Base-by-base conservation (phyloP, 1,140 invertebrate genomes). In the Pygmarrhopalites habei region DNA sequence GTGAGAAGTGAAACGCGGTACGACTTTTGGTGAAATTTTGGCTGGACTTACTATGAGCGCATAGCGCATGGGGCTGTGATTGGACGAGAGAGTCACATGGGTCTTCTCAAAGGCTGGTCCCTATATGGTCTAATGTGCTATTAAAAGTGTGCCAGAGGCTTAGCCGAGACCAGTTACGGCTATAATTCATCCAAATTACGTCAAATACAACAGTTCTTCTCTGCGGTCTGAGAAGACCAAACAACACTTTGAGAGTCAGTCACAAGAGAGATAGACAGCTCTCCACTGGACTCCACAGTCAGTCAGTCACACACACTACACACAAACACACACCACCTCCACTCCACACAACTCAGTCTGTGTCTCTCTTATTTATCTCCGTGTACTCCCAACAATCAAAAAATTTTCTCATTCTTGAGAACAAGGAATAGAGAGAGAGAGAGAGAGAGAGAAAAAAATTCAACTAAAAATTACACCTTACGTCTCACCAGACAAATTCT, bases 131-230 rank as follows among this genome's bases (percentile, higher is more conserved):
- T 60, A 74, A 75, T 75, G 72, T 72, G 73, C 73, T 75, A 75
- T 74, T 76, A 76, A 75, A 76, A 75, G 73, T 74, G 74, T 74
- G 73, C 72, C 72, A 71, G 71, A 72, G 72, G 72, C 71, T 72
- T 70, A 64, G 62, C 49, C 46, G 44, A 62, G 61, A 67, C 57
- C 66, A 64, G 66, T 62, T 69, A 70, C 66, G 64, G 70, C 71
- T 73, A 75, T 74, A 74, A 76, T 75, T 75, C 72, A 74, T 75
- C 71, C 71, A 75, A 74, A 73, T 75, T 72, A 70, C 70, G 66
- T 74, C 71, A 73, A 72, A 62, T 64, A 63, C 62, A 60, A 61
- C 58, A 58, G 62, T 68, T 68, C 66, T 62, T 61, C 55, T 65
- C 66, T 66, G 68, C 49, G 66, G 66, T 65, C 49, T 25, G 62